A percentile compares a stretch with the other conserved stretches of the same genome.
These are phyloP conservation scores for Scrobipalpa atriplicella DNA, from an alignment of 2,888 invertebrate genomes.

Conservation along the genomic window DNA sequence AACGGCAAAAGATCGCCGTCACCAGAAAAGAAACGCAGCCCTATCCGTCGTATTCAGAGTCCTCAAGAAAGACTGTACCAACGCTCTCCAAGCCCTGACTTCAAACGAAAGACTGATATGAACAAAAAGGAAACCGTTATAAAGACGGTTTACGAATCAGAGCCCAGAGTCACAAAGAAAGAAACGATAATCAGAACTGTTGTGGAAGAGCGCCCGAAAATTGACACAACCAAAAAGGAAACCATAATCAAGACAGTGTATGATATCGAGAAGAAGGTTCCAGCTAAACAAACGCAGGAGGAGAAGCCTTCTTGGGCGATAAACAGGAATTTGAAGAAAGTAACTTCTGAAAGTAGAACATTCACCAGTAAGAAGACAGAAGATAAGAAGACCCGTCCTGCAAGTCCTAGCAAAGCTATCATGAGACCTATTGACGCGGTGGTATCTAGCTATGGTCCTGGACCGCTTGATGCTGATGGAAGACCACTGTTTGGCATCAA, in stretches of 20 bases:
- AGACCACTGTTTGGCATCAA: constrained; percentile 90
- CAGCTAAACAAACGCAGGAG: constrained; percentile 65
- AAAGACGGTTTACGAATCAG: constrained; percentile 46
- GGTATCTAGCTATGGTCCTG: constrained; percentile 92
- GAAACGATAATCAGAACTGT: constrained; percentile 30
- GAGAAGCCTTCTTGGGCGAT: constrained; percentile 85
- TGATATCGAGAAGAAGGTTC: constrained; percentile 60
- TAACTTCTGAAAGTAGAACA: constrained; percentile 58
- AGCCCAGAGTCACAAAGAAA: constrained; percentile 39
- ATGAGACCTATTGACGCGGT: constrained; percentile 84
- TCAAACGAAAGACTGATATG: constrained; percentile 40
- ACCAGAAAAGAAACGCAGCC: constrained; percentile 54
- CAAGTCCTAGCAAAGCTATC: constrained; percentile 67
- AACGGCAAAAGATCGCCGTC: constrained; percentile 68
- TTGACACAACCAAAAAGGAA: constrained; percentile 58
- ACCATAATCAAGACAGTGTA: constrained; percentile 61
- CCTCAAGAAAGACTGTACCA: constrained; percentile 50
- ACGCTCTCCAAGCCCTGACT: constrained; percentile 62
- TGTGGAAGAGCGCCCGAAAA: constrained; percentile 45
- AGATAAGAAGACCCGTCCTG: constrained; percentile 68
- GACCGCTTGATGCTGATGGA: constrained; percentile 91
- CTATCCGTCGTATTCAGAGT: constrained; percentile 41
- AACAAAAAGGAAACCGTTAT: constrained; percentile 45
- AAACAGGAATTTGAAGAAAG: constrained; percentile 83
- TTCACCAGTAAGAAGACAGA: constrained; percentile 70